A percentile compares a stretch with the other conserved stretches of the same genome.
These are phyloP conservation scores for Labeo rohita DNA, from an alignment of 2,113 vertebrate species.

Conservation along the genomic window DNA sequence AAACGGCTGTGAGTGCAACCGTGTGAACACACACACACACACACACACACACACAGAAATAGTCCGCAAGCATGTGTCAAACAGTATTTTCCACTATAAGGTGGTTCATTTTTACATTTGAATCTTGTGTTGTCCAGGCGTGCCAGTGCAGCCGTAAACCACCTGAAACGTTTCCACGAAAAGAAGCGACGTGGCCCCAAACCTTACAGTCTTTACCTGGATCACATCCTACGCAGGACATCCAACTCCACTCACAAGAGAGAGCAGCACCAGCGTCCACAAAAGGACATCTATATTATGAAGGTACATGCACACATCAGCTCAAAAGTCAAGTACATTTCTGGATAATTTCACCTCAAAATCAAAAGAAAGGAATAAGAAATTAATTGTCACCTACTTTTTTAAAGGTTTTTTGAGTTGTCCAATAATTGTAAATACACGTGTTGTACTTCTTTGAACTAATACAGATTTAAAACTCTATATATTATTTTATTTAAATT, in stretches of 20 bases:
- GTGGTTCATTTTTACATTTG: not conserved
- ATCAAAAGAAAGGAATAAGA: too few species aligned
- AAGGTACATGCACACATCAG: conserved; percentile 73
- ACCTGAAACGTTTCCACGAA: conserved; percentile 87
- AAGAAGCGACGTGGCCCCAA: conserved; percentile 86
- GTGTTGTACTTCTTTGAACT: too few species aligned
- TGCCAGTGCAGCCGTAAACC: conserved; percentile 85
- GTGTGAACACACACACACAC: not conserved
- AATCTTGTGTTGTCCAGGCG: conserved; percentile 67
- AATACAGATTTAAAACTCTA: too few species aligned
- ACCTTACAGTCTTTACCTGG: conserved; percentile 87
- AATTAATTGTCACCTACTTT: too few species aligned
- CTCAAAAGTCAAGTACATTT: too few species aligned
- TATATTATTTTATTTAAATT: too few species aligned
- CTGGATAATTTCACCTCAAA: too few species aligned
- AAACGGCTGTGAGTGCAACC: conserved; percentile 87
- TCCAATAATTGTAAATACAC: too few species aligned
- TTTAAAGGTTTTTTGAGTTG: too few species aligned
- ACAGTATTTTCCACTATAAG: not conserved
- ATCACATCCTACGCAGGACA: conserved; percentile 85
- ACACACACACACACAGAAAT: not conserved
- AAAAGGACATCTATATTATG: conserved; percentile 85
- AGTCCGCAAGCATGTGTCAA: not conserved
- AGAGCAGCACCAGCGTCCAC: conserved; percentile 79
- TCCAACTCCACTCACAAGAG: conserved; percentile 77